Evolutionary conservation across 2,113 vertebrate genomes (phyloP), one percentile per base, ranked within the genome.

Genomic region (Actinemys pallida): DNA sequence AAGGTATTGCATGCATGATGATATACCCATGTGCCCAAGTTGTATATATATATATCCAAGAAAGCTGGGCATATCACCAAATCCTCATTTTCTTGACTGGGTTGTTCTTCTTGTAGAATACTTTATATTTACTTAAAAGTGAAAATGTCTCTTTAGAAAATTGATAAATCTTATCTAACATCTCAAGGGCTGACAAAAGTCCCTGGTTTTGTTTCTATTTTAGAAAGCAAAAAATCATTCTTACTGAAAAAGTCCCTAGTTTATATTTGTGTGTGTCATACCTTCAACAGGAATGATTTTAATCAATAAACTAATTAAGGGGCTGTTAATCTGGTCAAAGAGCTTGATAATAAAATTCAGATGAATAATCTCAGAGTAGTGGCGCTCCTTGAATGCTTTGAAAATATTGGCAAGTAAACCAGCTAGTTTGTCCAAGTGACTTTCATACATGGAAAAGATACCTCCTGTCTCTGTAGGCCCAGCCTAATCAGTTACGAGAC

Each of bases 261-360:
- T 69, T 75, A 13, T 83, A 76, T 3, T 81, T 4, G 27, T 39
- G 57, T 81, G 49, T 0, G 0, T 53, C 7, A 31, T 12, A 78
- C 45, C 92, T 10, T 53, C 65, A 72, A 39, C 27, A n/a, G 78
- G 57, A 56, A 87, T 0, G 0, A 42, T 5, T 52, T 42, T 4
- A 7, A 53, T 6, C 3, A 0, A 22, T 75, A 75, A 75, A 75
- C 39, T 22, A 75, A 75, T 75, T 39, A 75, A 14, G 0, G 20
- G 49, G 8, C 13, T 84, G 0, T 0, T 53, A 14, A 42, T 81
- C 75, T 72, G 39, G 42, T 81, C n/a, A 62, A 81, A 90, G 76
- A 0, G 1, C 49, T 72, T 75, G 39, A 29, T 87, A 53, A 11
- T 76, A 11, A 39, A 45, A 22, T 62, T 19, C 3, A 0, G 0